Conservation (phyloP, 1,140 invertebrate species). For the Leptestheria dahalacensis region DNA sequence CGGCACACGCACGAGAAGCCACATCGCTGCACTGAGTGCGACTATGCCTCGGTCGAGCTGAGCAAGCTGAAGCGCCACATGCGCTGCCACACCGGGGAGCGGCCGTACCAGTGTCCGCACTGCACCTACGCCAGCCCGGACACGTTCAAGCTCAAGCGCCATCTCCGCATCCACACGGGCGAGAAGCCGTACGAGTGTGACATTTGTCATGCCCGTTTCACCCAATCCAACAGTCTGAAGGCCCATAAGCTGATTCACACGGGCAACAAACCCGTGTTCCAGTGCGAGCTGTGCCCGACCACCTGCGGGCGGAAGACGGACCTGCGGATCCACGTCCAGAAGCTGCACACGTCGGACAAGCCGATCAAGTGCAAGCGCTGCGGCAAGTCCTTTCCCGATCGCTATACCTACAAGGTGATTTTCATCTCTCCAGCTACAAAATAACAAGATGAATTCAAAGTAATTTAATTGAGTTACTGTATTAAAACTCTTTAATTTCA, state of each 20-base stretch:
- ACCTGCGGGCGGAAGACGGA: constrained; percentile 95
- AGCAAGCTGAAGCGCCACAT: constrained; percentile 86
- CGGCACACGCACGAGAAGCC: constrained; percentile 90
- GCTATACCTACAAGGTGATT: constrained; percentile 40
- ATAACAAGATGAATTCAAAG: neutral
- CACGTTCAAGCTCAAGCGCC: constrained; percentile 76
- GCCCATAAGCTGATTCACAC: constrained; percentile 89
- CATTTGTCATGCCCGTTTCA: constrained; percentile 60
- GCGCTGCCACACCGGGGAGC: constrained; percentile 76
- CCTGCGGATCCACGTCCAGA: constrained; percentile 87
- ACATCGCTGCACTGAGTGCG: constrained; percentile 85
- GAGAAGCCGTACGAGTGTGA: constrained; percentile 48
- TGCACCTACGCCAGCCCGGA: constrained; percentile 96
- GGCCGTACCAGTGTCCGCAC: constrained; percentile 78
- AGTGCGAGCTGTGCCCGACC: constrained; percentile 87
- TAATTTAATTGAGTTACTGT: neutral
- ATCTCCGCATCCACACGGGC: constrained; percentile 43
- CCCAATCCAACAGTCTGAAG: constrained; percentile 84
- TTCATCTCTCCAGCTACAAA: neutral
- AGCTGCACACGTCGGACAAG: constrained; percentile 84
- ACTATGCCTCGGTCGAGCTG: constrained; percentile 86
- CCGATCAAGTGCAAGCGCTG: constrained; percentile 85
- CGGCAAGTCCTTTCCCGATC: constrained; percentile 79
- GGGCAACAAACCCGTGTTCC: constrained; percentile 85
- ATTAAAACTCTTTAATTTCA: neutral